phyloP scores from a whole-genome alignment of 2,888 invertebrate species.

The Microctonus aethiopoides region DNA sequence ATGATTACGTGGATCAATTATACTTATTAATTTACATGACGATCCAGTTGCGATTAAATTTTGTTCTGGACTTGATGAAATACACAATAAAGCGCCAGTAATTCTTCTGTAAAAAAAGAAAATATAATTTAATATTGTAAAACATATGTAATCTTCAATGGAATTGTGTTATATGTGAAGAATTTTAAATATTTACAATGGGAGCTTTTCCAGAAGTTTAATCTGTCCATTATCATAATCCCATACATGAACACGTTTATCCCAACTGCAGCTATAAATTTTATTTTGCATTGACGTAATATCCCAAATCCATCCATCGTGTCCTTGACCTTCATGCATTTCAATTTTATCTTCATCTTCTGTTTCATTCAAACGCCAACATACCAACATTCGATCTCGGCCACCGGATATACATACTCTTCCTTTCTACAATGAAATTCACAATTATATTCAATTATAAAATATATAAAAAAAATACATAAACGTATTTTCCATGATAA shows the following conservation, averaged over 20 bases:
- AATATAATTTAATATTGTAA: not conserved
- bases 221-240: conserved; percentile 67
- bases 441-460: not conserved
- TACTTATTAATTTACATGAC: conserved; percentile 70
- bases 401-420: conserved; percentile 71
- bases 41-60: conserved; percentile 70
- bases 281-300: conserved; percentile 68
- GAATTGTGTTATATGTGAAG: conserved; percentile 20
- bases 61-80: conserved; percentile 66
- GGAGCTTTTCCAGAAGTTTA: conserved; percentile 68
- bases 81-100: conserved; percentile 70
- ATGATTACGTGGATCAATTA: conserved; percentile 70
- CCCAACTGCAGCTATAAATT: conserved; percentile 74
- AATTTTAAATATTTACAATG: conserved; percentile 31
- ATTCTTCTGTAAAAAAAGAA: conserved; percentile 62
- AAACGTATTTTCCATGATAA: too few species aligned
- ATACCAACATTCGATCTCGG: conserved; percentile 71
- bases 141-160: conserved; percentile 18
- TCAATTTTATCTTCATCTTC: conserved; percentile 44
- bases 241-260: conserved; percentile 73
- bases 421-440: conserved; percentile 47
- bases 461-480: not conserved
- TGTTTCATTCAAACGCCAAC: conserved; percentile 67
- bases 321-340: conserved; percentile 66
- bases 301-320: conserved; percentile 76